These are phyloP conservation scores for Thinocorus orbignyianus DNA, from an alignment of 2,113 vertebrate genomes.

Conservation along the genomic window DNA sequence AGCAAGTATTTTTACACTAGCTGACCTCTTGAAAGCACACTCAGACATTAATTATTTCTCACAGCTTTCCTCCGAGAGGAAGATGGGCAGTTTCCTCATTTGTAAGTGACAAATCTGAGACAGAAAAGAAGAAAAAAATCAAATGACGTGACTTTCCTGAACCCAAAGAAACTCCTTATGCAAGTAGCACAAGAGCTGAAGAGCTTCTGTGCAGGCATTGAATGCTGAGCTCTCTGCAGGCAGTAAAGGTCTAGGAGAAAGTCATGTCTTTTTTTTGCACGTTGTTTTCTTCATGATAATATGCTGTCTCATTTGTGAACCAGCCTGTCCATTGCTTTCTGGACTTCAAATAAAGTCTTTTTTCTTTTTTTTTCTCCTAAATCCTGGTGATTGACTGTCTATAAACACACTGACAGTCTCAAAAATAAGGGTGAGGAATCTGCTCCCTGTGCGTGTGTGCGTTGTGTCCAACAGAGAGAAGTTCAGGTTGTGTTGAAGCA, in stretches of 20 bases:
- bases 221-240: not conserved
- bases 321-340: not conserved
- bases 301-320: not conserved
- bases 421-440: not conserved
- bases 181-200: not conserved
- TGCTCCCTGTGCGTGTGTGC: rapidly evolving
- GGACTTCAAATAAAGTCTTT: not conserved
- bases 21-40: not conserved
- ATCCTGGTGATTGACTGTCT: not conserved
- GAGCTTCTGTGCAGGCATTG: not conserved
- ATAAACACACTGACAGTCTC: not conserved
- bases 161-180: not conserved
- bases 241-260: not conserved
- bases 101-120: not conserved
- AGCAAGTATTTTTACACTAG: not conserved
- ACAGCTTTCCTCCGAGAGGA: not conserved
- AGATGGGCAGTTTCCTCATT: not conserved
- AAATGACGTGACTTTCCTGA: not conserved
- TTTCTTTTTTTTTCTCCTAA: not conserved
- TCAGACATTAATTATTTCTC: not conserved
- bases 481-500: not conserved
- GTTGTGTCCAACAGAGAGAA: not conserved
- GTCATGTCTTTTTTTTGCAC: not conserved
- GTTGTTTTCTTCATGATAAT: not conserved
- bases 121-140: not conserved